Percentiles rank a stretch among this genome's conserved stretches.
These are phyloP conservation scores for Drosophila insularis DNA, from an alignment of 1,140 invertebrate species.

Conservation along the genomic window DNA sequence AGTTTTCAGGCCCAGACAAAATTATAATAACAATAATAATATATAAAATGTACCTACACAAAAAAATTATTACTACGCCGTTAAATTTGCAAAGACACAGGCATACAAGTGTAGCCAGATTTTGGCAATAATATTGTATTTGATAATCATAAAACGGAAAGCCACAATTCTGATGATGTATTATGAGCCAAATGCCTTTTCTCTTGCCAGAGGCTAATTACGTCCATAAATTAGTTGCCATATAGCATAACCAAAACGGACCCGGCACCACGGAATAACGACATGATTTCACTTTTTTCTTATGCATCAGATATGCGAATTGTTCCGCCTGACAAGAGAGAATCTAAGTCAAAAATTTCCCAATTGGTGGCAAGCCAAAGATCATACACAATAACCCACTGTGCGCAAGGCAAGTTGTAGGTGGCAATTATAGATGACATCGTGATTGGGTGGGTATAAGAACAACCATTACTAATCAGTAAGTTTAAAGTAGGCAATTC, in stretches of 20 bases:
- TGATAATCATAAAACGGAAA: slow-evolving; percentile 16
- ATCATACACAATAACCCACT: slow-evolving; percentile 23
- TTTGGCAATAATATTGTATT: slow-evolving; percentile 12
- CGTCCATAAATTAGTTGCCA: slow-evolving; percentile 71
- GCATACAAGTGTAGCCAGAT: slow-evolving; percentile 22
- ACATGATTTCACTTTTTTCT: slow-evolving; percentile 15
- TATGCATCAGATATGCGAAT: slow-evolving; percentile 28
- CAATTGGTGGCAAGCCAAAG: slow-evolving; percentile 26
- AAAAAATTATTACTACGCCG: slow-evolving; percentile 45
- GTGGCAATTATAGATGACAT: background rate
- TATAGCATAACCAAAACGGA: slow-evolving; percentile 46
- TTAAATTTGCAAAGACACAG: background rate
- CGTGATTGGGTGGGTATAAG: too few relatives aligned
- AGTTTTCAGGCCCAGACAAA: background rate
- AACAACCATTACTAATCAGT: too few relatives aligned
- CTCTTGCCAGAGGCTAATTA: slow-evolving; percentile 59
- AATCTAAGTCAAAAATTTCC: slow-evolving; percentile 47
- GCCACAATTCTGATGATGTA: slow-evolving; percentile 51
- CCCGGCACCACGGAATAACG: background rate
- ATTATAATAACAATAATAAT: background rate
- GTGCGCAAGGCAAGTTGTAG: slow-evolving; percentile 23
- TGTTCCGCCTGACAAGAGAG: slow-evolving; percentile 53
- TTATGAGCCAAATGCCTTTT: slow-evolving; percentile 44
- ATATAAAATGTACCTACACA: background rate
- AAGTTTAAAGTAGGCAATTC: too few relatives aligned